Conservation (phyloP, 2,113 vertebrate genomes). For the Centropristis striata region DNA sequence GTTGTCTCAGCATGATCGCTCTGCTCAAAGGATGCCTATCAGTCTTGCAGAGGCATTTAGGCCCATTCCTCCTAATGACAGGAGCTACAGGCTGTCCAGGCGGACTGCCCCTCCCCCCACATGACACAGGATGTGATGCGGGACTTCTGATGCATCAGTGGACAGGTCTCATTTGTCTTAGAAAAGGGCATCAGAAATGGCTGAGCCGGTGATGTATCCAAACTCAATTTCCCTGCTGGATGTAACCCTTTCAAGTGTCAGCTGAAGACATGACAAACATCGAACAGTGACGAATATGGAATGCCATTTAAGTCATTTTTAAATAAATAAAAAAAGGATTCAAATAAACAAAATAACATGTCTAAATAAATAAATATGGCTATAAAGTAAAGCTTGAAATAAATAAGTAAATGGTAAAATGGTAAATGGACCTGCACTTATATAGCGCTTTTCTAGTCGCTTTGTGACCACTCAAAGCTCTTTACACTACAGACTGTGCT, state of each 20-base stretch:
- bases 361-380: too few species aligned
- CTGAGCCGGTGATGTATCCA: slow-evolving; percentile 59
- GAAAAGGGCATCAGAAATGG: slow-evolving; percentile 72
- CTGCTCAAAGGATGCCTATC: slow-evolving; percentile 58
- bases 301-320: too few species aligned
- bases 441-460: too few species aligned
- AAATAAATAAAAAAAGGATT: too few species aligned
- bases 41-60: slow-evolving; percentile 55
- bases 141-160: slow-evolving; percentile 64
- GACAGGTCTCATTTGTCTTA: slow-evolving; percentile 78
- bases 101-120: slow-evolving; percentile 33
- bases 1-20: slow-evolving; percentile 47
- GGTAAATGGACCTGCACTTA: too few species aligned
- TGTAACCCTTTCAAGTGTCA: slow-evolving; percentile 64
- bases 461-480: too few species aligned
- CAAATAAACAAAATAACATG: too few species aligned
- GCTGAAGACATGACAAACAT: slow-evolving; percentile 64
- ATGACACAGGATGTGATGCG: slow-evolving; percentile 69
- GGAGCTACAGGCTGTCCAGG: slow-evolving; percentile 64
- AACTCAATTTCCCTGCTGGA: slow-evolving; percentile 58
- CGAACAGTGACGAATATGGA: slow-evolving; percentile 10
- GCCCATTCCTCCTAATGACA: slow-evolving; percentile 72
- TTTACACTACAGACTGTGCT: too few species aligned
- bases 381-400: too few species aligned
- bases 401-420: too few species aligned